A percentile compares a stretch with the other conserved stretches of the same genome.
These are phyloP conservation scores for Bombus polaris DNA, from an alignment of 1,140 invertebrate genomes.

Conservation along the genomic window DNA sequence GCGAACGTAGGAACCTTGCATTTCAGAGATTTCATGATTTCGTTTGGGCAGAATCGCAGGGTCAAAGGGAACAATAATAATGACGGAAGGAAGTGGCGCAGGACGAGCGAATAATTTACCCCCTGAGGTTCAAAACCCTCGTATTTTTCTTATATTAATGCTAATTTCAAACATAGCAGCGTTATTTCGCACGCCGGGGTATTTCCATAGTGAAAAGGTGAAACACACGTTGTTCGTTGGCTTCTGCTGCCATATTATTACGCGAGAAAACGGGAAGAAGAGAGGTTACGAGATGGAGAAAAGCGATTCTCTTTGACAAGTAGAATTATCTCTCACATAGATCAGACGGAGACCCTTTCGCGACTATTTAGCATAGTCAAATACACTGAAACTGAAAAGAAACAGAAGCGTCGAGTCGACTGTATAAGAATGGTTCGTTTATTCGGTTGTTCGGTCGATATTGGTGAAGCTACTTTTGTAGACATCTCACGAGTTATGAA, in stretches of 20 bases:
- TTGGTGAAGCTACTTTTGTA: not conserved
- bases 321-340: not conserved
- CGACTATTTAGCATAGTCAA: not conserved
- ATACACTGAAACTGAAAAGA: not conserved
- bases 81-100: conserved; percentile 42
- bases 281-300: no score
- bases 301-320: not conserved
- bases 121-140: conserved; percentile 33
- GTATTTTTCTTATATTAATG: conserved; percentile 77
- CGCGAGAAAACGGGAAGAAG: not conserved
- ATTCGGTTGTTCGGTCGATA: not conserved
- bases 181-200: conserved; percentile 32
- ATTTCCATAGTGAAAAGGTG: not conserved
- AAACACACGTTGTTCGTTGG: conserved; percentile 23
- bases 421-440: not conserved
- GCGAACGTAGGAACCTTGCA: no score
- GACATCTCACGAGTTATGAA: not conserved
- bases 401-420: not conserved
- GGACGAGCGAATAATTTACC: conserved; percentile 13
- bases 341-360: not conserved
- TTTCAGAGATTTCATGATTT: conserved; percentile 7
- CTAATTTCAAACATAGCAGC: conserved; percentile 77
- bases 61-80: conserved; percentile 31
- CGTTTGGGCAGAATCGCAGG: not conserved
- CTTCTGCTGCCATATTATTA: not conserved